Conservation (phyloP, 2,113 vertebrate genomes). For the Cryptomyrus ogoouensis region DNA sequence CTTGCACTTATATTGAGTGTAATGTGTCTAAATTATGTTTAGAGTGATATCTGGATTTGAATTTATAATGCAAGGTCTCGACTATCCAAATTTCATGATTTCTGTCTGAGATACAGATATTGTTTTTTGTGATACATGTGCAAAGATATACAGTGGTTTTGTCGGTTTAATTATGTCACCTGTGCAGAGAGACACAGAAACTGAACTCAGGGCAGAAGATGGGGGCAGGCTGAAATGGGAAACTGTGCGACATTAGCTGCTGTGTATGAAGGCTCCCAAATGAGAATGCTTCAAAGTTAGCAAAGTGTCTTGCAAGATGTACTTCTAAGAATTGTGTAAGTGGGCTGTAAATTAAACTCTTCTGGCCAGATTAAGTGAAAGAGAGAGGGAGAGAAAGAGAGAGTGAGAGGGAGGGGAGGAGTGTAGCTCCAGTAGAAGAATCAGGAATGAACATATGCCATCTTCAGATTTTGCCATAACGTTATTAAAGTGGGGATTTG, state of each 20-base stretch:
- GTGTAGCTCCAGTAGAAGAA: constrained; percentile 32
- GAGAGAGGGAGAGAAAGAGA: constrained; percentile 37
- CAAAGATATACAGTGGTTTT: not conserved
- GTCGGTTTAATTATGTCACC: not conserved
- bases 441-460: constrained; percentile 28
- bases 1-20: not conserved
- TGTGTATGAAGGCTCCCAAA: constrained; percentile 58
- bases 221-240: constrained; percentile 37
- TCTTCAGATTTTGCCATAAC: constrained; percentile 13
- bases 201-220: not conserved
- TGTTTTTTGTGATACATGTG: not conserved
- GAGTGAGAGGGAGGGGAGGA: constrained; percentile 12
- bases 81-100: not conserved
- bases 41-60: not conserved
- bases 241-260: constrained; percentile 64
- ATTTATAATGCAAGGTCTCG: not conserved
- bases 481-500: not conserved
- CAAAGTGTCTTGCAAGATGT: constrained; percentile 67
- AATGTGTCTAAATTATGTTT: not conserved
- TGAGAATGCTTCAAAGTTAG: constrained; percentile 62
- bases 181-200: not conserved
- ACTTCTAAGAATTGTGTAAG: constrained; percentile 66
- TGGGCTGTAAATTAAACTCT: constrained; percentile 66
- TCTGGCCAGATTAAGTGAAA: constrained; percentile 56
- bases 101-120: not conserved